Evolutionary conservation across 1,140 invertebrate species (phyloP).

Genomic region (Holotrichia oblita): DNA sequence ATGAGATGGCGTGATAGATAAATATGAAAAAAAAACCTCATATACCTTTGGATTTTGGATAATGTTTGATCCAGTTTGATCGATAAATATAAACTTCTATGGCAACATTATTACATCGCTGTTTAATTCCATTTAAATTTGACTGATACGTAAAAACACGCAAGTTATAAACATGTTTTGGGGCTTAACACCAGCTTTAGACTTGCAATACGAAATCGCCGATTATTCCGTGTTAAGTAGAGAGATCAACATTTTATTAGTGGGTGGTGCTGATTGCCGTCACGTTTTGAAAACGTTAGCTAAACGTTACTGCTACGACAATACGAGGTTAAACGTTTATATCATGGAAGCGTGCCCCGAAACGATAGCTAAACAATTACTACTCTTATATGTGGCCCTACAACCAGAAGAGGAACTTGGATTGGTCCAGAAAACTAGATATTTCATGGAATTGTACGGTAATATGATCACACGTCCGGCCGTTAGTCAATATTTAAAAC

Average conservation of each 20-base stretch:
- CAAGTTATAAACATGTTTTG: constrained; percentile 71
- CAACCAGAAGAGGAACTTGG: constrained; percentile 73
- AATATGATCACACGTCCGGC: constrained; percentile 79
- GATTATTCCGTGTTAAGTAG: constrained; percentile 59
- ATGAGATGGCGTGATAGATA: no score
- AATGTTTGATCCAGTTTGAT: background rate
- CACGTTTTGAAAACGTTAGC: constrained; percentile 77
- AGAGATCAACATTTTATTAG: constrained; percentile 73
- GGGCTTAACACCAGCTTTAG: constrained; percentile 76
- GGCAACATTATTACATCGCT: constrained; percentile 15
- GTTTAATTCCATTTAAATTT: background rate
- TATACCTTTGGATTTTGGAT: no score
- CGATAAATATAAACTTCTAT: background rate
- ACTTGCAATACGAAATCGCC: constrained; percentile 71
- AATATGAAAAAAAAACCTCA: no score
- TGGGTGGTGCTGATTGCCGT: constrained; percentile 75
- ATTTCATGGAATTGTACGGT: constrained; percentile 83
- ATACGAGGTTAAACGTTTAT: constrained; percentile 69
- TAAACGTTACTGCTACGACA: constrained; percentile 68
- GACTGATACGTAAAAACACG: background rate
- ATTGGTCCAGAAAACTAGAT: constrained; percentile 74
- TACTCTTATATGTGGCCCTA: constrained; percentile 75
- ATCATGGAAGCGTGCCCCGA: constrained; percentile 80
- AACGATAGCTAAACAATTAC: constrained; percentile 77
- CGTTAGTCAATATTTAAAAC: constrained; percentile 77